These are phyloP conservation scores for Phyllotis vaccarum DNA, from an alignment of 2,797 vertebrate genomes.

Conservation along the genomic window DNA sequence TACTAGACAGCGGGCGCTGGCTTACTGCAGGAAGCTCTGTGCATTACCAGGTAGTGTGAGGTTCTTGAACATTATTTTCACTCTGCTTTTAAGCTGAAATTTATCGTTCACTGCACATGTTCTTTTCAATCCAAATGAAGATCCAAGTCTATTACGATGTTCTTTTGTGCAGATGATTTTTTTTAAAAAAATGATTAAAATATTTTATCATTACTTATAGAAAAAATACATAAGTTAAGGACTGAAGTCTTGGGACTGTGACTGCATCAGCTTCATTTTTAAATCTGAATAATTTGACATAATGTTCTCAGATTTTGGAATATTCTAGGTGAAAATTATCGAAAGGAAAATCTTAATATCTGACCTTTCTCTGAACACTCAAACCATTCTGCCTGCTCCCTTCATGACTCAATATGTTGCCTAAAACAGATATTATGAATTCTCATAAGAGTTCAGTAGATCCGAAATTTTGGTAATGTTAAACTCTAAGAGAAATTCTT, in stretches of 20 bases:
- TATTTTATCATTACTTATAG: conserved; percentile 45
- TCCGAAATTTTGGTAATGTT: conserved; percentile 9
- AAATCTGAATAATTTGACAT: conserved; percentile 58
- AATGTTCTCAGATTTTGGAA: conserved; percentile 44
- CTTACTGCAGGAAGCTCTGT: neutral
- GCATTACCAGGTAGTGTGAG: neutral
- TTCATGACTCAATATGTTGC: neutral
- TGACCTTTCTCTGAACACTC: conserved; percentile 51
- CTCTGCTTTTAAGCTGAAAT: conserved; percentile 18
- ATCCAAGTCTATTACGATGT: conserved; percentile 33
- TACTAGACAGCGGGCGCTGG: neutral
- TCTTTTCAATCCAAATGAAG: conserved; percentile 50
- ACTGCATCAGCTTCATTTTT: conserved; percentile 26
- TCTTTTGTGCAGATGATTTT: conserved; percentile 60
- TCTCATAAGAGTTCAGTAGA: neutral
- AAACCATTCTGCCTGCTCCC: neutral
- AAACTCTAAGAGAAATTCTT: conserved; percentile 7
- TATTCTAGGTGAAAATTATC: neutral
- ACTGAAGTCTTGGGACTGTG: conserved; percentile 33
- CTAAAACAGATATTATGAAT: neutral
- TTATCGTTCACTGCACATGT: neutral
- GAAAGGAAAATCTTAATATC: conserved; percentile 13
- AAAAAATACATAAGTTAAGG: conserved; percentile 40
- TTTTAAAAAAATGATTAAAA: neutral
- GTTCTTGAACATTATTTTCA: neutral